Conservation (phyloP, 1,140 invertebrate species). For the Drosophila tristis region DNA sequence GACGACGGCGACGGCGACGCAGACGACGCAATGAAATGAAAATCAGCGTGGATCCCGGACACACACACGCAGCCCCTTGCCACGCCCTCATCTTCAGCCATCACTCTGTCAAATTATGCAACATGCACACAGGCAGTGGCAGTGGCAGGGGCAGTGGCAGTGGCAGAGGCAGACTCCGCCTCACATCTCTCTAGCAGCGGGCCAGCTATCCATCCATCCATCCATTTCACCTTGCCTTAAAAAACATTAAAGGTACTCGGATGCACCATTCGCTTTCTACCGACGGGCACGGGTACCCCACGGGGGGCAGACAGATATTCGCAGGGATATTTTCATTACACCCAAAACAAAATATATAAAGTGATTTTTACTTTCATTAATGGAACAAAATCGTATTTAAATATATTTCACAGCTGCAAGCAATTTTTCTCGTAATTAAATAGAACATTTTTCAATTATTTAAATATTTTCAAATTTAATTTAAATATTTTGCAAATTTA, state of each 20-base stretch:
- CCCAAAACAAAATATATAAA: too few relatives aligned
- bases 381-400: too few relatives aligned
- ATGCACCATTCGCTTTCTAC: too few relatives aligned
- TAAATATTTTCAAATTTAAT: neutral
- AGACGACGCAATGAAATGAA: conserved; percentile 65
- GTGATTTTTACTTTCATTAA: too few relatives aligned
- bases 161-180: neutral
- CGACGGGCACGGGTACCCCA: neutral
- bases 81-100: conserved; percentile 17
- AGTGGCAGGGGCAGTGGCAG: neutral
- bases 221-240: conserved; percentile 31
- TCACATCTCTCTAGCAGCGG: neutral
- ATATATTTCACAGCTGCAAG: too few relatives aligned
- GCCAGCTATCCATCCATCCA: conserved; percentile 10
- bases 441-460: too few relatives aligned
- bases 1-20: conserved; percentile 1
- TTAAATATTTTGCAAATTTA: neutral
- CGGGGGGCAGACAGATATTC: too few relatives aligned
- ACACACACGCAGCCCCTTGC: neutral
- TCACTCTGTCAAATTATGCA: conserved; percentile 64
- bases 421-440: too few relatives aligned
- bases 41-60: conserved; percentile 54
- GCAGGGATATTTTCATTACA: too few relatives aligned
- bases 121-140: conserved; percentile 39
- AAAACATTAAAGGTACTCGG: conserved; percentile 20